Evolutionary conservation across 2,797 vertebrate genomes (phyloP).

Genomic region (Phoxinus dragarum): DNA sequence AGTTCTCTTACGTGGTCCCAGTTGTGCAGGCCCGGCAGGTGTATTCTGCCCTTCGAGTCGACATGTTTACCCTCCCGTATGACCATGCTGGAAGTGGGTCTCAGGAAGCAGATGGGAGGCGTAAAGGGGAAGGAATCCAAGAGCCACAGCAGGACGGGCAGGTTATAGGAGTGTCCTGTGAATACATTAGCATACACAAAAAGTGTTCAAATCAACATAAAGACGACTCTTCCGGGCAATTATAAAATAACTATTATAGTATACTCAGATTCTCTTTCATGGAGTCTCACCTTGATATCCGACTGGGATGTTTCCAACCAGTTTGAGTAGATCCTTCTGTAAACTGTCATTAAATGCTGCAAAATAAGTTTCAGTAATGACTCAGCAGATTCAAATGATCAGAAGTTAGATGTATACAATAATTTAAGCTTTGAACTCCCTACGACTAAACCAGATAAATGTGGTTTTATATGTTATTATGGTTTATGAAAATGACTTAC

Average conservation of each 20-base stretch:
- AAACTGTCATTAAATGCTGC: constrained; percentile 90
- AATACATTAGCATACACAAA: neutral
- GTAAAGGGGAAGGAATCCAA: constrained; percentile 96
- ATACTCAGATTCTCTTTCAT: neutral
- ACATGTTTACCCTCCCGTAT: constrained; percentile 92
- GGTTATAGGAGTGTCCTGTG: constrained; percentile 89
- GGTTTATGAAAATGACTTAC: constrained; percentile 75
- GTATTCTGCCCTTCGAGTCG: constrained; percentile 86
- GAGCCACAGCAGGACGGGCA: constrained; percentile 92
- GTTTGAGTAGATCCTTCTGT: constrained; percentile 92
- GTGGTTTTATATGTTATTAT: neutral
- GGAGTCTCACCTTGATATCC: constrained; percentile 84
- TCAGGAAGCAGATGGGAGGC: constrained; percentile 92
- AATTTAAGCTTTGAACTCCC: neutral
- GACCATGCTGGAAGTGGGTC: constrained; percentile 89
- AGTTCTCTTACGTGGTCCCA: constrained; percentile 90
- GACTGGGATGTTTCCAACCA: constrained; percentile 89
- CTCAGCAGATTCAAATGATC: neutral
- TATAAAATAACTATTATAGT: neutral
- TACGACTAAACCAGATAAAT: neutral
- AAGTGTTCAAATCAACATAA: neutral
- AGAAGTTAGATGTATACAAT: neutral
- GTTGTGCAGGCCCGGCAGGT: constrained; percentile 88
- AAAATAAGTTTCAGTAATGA: constrained; percentile 49
- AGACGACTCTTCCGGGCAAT: neutral